Conservation (phyloP, 2,797 vertebrate genomes). For the Varecia variegata region DNA sequence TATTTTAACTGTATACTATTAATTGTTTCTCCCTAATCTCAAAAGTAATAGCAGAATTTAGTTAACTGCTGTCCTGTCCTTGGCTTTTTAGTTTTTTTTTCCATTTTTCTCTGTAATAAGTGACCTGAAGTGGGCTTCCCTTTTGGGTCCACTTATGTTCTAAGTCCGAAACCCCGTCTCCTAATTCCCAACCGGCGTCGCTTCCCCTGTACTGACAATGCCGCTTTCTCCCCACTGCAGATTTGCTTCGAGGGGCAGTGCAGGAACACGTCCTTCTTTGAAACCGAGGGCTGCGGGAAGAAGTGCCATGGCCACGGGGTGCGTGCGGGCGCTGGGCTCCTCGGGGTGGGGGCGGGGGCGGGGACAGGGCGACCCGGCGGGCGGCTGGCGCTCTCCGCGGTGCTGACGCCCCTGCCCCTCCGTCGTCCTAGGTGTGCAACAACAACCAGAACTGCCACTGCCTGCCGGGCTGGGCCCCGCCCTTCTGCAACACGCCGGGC, state of each 20-base stretch:
- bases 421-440: slow-evolving; percentile 83
- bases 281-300: slow-evolving; percentile 90
- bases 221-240: slow-evolving; percentile 80
- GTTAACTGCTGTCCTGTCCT: background rate
- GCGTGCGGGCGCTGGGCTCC: slow-evolving; percentile 59
- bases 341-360: rapidly evolving
- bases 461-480: slow-evolving; percentile 92
- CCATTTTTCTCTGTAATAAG: background rate
- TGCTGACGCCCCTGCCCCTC: background rate
- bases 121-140: background rate
- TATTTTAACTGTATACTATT: background rate
- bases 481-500: slow-evolving; percentile 88
- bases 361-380: background rate
- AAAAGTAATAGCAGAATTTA: background rate
- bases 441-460: slow-evolving; percentile 97
- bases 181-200: background rate
- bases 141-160: background rate
- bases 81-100: background rate
- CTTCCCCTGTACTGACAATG: background rate
- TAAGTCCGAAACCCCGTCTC: background rate
- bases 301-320: slow-evolving; percentile 95
- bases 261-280: slow-evolving; percentile 93
- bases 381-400: slow-evolving; percentile 22
- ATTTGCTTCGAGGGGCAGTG: slow-evolving; percentile 97
- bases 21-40: background rate